phyloP scores from a whole-genome alignment of 23 tunicate species.

The Styela clava region DNA sequence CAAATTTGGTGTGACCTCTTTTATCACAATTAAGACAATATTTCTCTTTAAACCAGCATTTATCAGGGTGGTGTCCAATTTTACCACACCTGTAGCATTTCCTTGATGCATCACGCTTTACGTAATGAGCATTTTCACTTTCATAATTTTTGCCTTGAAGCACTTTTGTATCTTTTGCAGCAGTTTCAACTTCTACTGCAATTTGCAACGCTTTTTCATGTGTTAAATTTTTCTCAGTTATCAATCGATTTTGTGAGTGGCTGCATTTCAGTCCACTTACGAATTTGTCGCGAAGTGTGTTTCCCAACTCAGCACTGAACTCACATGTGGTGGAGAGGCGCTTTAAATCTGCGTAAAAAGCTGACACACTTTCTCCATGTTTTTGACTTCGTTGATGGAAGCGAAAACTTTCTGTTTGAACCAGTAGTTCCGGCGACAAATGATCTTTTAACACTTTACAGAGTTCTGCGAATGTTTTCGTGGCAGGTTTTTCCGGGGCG shows the following conservation, averaged over 20 bases:
- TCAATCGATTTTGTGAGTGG: neutral
- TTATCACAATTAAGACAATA: neutral
- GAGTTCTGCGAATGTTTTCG: neutral
- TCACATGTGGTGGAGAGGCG: neutral
- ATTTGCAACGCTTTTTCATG: neutral
- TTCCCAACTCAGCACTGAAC: neutral
- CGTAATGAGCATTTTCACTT: neutral
- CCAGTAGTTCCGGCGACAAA: neutral
- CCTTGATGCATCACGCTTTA: neutral
- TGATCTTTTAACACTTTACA: neutral
- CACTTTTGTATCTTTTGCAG: neutral
- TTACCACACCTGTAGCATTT: neutral
- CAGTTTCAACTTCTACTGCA: neutral
- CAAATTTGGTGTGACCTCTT: neutral
- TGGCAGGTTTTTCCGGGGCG: neutral
- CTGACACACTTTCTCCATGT: neutral
- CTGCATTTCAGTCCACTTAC: neutral
- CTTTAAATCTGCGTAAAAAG: neutral
- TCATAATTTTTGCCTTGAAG: neutral
- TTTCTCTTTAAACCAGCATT: neutral
- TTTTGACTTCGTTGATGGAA: neutral
- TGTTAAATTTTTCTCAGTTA: neutral
- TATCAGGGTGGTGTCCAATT: neutral
- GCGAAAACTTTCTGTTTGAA: neutral
- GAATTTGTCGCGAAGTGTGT: neutral